Evolutionary conservation across 2,888 invertebrate genomes (phyloP), one percentile per base, ranked within the genome.

Genomic region (Caenorhabditis sp.): DNA sequence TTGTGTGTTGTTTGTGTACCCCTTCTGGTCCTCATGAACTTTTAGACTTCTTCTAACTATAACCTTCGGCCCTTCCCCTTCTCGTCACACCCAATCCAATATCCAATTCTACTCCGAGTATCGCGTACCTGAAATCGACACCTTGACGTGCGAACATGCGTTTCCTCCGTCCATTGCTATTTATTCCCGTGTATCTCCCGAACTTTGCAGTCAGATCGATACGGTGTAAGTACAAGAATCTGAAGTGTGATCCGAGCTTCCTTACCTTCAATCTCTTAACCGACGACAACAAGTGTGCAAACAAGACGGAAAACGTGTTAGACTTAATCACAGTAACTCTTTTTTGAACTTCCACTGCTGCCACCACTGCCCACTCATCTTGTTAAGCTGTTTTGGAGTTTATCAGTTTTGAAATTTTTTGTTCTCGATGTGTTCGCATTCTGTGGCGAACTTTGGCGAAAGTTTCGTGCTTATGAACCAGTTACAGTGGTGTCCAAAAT

Each of bases 61-160:
- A 64, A 56, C 74, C 74, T 74, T 74, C 54, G 54, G 64, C 19
- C 63, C 49, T 38, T 47, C 19, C n/a, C 54, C 56, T 16, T 7
- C 38, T 41, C 35, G 70, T 70, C 70, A 56, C 58, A 51, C 56
- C 64, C 54, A 38, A 54, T 49, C 64, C 74, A 75, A 75, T 75
- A 75, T 75, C 75, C 75, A 66, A 75, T 75, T 75, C 75, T 75
- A 66, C 66, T 68, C 54, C 26, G 24, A 38, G 68, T 68, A 68
- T 66, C 66, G 66, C 56, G 47, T 51, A 76, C 76, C 68, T 76
- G 76, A 69, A 76, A 76, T 76, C 76, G 76, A 76, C 76, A 76
- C 76, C 69, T 76, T 49, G 58, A 76, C 76, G 76, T 76, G 76
- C 76, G 76, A 76, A 76, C 76, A 76, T 76, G 76, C 63, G 59